Base-by-base conservation (phyloP, 2,797 vertebrate species). In the Chaetodon trifasciatus region DNA sequence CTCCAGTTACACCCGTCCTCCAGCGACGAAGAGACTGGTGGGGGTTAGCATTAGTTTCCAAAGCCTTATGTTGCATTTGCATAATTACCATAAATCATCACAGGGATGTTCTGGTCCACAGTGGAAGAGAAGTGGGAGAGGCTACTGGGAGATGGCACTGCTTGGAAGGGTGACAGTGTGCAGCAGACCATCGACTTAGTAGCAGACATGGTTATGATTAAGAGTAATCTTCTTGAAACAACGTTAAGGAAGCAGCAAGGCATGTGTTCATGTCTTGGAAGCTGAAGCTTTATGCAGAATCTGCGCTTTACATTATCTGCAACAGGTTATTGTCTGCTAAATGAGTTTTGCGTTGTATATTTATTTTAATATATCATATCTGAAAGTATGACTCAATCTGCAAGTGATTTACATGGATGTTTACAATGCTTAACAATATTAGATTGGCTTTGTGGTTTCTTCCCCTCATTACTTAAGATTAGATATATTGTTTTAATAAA, bases 21-120 rank as follows among this genome's bases (percentile, higher is more conserved):
- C 68, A 84, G 84, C 71, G 82, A 79, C 5, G 74, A 81, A 70
- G 70, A 81, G 71, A 86, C 87, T 79, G 65, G 79, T 78, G 81
- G 87, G 91, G 88, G 87, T 89, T 84, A 84, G 89, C 89, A 84
- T 91, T 92, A 73, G 91, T 93, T 94, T 93, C 86, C 88, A 93
- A 92, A 92, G 89, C 90, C 83, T 88, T 92, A 90, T 91, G 86
- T 83, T 79, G 66, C 76, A 92, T 93, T 94, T 90, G 83, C 92
- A 94, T 92, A 94, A 94, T 94, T 92, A 91, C 88, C 87, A 91
- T 93, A 91, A 91, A 92, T 92, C 90, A 93, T 90, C 82, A 85
- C 73, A 79, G 85, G 82, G 75, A 89, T 87, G 77, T 83, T 84
- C 84, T 87, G 78, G 70, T 88, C 76, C 60, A 73, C 66, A 44